A percentile compares a stretch with the other conserved stretches of the same genome.
phyloP scores from a whole-genome alignment of 2,888 invertebrate species.

The Mesorhabditis spiculigera region DNA sequence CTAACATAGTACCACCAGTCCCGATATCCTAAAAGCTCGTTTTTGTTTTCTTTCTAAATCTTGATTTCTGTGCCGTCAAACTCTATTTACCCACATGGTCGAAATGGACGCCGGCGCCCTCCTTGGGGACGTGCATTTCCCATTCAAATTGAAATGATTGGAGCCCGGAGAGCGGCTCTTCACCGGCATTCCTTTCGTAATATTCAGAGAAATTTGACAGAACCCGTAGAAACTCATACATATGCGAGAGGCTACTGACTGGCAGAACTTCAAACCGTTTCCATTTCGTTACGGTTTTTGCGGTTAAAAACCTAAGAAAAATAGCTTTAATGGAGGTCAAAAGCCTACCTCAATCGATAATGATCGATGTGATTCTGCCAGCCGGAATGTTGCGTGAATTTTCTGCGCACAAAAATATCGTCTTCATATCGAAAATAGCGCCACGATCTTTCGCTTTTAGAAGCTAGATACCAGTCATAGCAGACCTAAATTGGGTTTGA shows the following conservation, averaged over 20 bases:
- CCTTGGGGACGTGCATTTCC: constrained; percentile 45
- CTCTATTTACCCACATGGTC: background rate
- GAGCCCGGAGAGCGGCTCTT: constrained; percentile 25
- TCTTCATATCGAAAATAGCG: constrained; percentile 73
- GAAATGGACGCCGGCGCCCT: constrained; percentile 25
- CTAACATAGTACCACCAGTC: constrained; percentile 68
- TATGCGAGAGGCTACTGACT: constrained; percentile 75
- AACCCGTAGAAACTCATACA: constrained; percentile 80
- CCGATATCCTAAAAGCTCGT: constrained; percentile 61
- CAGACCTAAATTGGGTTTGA: constrained; percentile 57
- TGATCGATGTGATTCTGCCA: constrained; percentile 78
- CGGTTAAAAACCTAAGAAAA: constrained; percentile 23
- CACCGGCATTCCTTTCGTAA: constrained; percentile 25
- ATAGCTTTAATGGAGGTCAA: constrained; percentile 5
- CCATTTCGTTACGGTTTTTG: background rate
- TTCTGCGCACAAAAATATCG: constrained; percentile 72
- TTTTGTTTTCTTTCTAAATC: background rate
- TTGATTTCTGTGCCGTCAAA: background rate
- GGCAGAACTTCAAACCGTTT: constrained; percentile 65
- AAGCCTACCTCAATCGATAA: constrained; percentile 65
- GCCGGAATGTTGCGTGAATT: constrained; percentile 77
- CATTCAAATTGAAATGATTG: constrained; percentile 40
- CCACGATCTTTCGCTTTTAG: constrained; percentile 76
- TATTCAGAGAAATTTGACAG: constrained; percentile 63
- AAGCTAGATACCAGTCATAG: constrained; percentile 68